A percentile compares a stretch with the other conserved stretches of the same genome.
phyloP scores from a whole-genome alignment of 2,888 invertebrate genomes.

The Archips xylosteana region DNA sequence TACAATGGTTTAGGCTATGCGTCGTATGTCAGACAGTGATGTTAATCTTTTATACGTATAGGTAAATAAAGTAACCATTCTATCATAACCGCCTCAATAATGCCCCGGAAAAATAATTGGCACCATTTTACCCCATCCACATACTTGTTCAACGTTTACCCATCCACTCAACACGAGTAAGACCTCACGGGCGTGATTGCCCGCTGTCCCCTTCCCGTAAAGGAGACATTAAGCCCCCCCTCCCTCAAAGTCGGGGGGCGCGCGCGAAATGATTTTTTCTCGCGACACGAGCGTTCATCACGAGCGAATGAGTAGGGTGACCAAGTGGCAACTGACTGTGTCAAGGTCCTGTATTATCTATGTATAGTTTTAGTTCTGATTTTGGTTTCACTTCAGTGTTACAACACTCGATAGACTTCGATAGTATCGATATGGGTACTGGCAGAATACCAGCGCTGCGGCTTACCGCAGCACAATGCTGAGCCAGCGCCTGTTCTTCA shows the following conservation, averaged over 20 bases:
- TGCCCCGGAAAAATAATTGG: conserved; percentile 4
- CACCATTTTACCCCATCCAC: conserved; percentile 3
- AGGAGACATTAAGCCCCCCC: conserved; percentile 39
- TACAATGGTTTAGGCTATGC: too few relatives aligned
- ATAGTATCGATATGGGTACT: too few relatives aligned
- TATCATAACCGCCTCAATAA: not conserved
- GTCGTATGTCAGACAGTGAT: too few relatives aligned
- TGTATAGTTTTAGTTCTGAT: too few relatives aligned
- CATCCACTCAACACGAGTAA: conserved; percentile 20
- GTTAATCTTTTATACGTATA: too few relatives aligned
- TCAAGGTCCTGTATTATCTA: too few relatives aligned
- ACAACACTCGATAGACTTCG: too few relatives aligned
- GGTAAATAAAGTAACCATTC: too few relatives aligned
- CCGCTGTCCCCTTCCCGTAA: conserved; percentile 15
- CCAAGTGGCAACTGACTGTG: conserved; percentile 34
- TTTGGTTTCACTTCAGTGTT: too few relatives aligned
- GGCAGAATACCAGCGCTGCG: too few relatives aligned
- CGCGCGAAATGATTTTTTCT: conserved; percentile 50
- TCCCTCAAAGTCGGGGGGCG: conserved; percentile 44
- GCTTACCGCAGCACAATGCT: too few relatives aligned
- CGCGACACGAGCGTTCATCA: conserved; percentile 52
- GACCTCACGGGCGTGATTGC: conserved; percentile 24
- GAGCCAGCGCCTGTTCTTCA: too few relatives aligned
- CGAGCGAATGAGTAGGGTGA: conserved; percentile 46
- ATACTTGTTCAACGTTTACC: conserved; percentile 13